Percentiles rank a stretch among this genome's conserved stretches.
Evolutionary conservation across 2,797 vertebrate genomes (phyloP).

Genomic region (Sebastes oblongus): DNA sequence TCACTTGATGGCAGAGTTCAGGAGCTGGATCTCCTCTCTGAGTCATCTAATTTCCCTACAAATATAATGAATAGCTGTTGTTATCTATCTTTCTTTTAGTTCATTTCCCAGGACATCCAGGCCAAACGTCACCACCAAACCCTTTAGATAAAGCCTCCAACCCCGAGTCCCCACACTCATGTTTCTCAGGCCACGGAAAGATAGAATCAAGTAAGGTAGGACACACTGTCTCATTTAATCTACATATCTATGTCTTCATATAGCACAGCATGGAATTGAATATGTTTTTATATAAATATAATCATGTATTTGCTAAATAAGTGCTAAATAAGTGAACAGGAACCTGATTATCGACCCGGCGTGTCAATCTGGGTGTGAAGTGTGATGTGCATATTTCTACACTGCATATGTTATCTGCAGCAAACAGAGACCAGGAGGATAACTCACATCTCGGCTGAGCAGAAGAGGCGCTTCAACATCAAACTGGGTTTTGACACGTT

Average conservation of each 20-base stretch:
- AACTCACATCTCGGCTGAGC: conserved; percentile 96
- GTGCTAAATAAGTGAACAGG: not conserved
- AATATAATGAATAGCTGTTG: not conserved
- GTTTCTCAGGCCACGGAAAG: conserved; percentile 74
- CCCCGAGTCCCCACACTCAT: conserved; percentile 72
- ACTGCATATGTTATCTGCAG: conserved; percentile 30
- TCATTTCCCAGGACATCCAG: conserved; percentile 75
- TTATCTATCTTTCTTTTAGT: conserved; percentile 69
- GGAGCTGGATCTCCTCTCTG: conserved; percentile 89
- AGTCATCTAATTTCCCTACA: conserved; percentile 55
- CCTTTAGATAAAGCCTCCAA: conserved; percentile 62
- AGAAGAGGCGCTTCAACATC: conserved; percentile 98
- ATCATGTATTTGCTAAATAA: not conserved
- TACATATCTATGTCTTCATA: not conserved
- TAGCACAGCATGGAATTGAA: not conserved
- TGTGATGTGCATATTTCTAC: conserved; percentile 9
- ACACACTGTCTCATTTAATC: not conserved
- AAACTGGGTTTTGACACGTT: conserved; percentile 96
- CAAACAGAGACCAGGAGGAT: conserved; percentile 91
- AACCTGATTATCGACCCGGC: not conserved
- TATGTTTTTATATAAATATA: not conserved
- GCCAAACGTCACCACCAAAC: conserved; percentile 74
- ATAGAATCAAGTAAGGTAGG: conserved; percentile 87
- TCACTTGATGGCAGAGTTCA: conserved; percentile 94
- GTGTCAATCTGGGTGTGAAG: not conserved